phyloP scores from a whole-genome alignment of 2,113 vertebrate species.

The Corvus hawaiiensis region DNA sequence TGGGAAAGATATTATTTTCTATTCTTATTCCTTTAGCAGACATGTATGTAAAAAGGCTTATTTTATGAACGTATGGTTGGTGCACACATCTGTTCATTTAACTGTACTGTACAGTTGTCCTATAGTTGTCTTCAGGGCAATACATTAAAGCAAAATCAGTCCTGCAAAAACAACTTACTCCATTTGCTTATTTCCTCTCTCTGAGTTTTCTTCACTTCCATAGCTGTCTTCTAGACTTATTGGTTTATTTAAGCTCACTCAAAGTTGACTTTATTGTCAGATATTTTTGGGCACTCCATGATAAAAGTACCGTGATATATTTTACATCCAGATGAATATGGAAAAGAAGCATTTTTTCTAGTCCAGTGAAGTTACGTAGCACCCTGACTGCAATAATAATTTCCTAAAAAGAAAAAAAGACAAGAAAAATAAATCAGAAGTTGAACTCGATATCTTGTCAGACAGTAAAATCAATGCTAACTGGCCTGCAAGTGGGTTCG shows the following conservation, averaged over 20 bases:
- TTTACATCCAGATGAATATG: not conserved
- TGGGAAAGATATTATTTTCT: slow-evolving; percentile 15
- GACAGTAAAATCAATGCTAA: not conserved
- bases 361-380: not conserved
- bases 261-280: not conserved
- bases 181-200: not conserved
- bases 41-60: not conserved
- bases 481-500: not conserved
- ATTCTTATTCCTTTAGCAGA: slow-evolving; percentile 41
- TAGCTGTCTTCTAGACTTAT: not conserved
- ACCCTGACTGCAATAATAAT: not conserved
- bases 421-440: not conserved
- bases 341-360: not conserved
- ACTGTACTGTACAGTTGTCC: not conserved
- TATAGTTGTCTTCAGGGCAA: not conserved
- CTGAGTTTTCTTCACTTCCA: not conserved
- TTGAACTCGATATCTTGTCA: not conserved
- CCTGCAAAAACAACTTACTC: not conserved
- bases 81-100: slow-evolving; percentile 48
- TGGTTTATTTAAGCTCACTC: not conserved
- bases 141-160: not conserved
- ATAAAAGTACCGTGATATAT: not conserved
- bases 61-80: not conserved
- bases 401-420: not conserved
- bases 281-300: not conserved